A percentile compares a stretch with the other conserved stretches of the same genome.
Evolutionary conservation across 2,888 invertebrate genomes (phyloP).

Genomic region (Orchesellides sinensis): DNA sequence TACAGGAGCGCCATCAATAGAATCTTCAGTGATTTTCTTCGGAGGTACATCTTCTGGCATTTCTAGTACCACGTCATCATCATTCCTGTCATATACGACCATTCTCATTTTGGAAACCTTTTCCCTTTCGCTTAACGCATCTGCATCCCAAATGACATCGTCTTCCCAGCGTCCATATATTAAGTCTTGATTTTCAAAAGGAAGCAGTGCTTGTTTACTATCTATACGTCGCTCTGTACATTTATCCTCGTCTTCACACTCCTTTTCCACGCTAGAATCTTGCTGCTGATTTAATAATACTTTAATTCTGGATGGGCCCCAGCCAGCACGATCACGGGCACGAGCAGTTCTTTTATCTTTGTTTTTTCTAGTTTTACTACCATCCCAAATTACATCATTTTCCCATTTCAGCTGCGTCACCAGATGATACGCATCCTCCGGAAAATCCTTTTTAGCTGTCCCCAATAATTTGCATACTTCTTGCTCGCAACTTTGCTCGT

Average conservation of each 20-base stretch:
- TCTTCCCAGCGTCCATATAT: conserved; percentile 98
- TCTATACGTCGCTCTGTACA: background rate
- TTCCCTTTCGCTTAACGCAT: conserved; percentile 88
- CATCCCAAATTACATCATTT: conserved; percentile 98
- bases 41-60: conserved; percentile 80
- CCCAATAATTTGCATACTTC: background rate
- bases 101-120: conserved; percentile 93
- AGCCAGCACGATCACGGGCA: background rate
- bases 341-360: background rate
- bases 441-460: conserved; percentile 75
- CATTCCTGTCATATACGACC: conserved; percentile 95
- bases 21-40: background rate
- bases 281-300: background rate
- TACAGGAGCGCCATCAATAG: background rate
- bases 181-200: conserved; percentile 95
- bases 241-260: background rate
- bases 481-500: background rate
- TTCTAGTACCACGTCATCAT: conserved; percentile 96
- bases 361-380: conserved; percentile 76
- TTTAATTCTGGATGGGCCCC: background rate
- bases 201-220: background rate
- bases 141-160: conserved; percentile 98
- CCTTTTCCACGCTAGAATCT: background rate
- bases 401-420: conserved; percentile 98
- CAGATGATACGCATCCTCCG: conserved; percentile 95